Evolutionary conservation across 2,888 invertebrate genomes (phyloP).

Genomic region (Minunthozetes semirufus): DNA sequence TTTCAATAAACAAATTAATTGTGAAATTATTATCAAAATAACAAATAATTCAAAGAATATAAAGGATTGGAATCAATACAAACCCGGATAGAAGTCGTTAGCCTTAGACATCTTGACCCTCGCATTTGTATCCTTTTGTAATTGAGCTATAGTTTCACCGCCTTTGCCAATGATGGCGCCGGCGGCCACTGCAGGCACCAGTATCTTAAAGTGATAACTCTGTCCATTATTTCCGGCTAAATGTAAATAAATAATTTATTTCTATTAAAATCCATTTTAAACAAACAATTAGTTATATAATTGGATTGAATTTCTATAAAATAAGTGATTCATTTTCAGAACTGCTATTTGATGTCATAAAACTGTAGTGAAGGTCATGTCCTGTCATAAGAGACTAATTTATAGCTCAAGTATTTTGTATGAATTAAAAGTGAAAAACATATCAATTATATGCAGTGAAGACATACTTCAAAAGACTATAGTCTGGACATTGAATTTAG

Average conservation of each 20-base stretch:
- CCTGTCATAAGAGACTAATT: conserved; percentile 22
- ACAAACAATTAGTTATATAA: background rate
- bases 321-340: background rate
- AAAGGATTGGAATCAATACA: conserved; percentile 42
- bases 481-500: background rate
- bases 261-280: background rate
- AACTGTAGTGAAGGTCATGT: conserved; percentile 28
- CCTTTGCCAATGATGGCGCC: conserved; percentile 99
- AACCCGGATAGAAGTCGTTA: conserved; percentile 97
- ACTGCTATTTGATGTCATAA: background rate
- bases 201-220: conserved; percentile 88
- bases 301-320: background rate
- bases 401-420: background rate
- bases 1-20: background rate
- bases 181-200: conserved; percentile 93
- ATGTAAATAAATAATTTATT: background rate
- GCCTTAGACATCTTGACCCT: conserved; percentile 99
- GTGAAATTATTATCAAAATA: background rate
- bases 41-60: background rate
- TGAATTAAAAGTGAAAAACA: background rate
- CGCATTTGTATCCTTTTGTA: conserved; percentile 95
- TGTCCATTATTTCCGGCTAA: conserved; percentile 38
- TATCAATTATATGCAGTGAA: background rate
- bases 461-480: background rate
- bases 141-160: conserved; percentile 94